Percentiles rank a stretch among this genome's conserved stretches.
Evolutionary conservation across 2,888 invertebrate genomes (phyloP).

Genomic region (Drosophila pseudotalamancana): DNA sequence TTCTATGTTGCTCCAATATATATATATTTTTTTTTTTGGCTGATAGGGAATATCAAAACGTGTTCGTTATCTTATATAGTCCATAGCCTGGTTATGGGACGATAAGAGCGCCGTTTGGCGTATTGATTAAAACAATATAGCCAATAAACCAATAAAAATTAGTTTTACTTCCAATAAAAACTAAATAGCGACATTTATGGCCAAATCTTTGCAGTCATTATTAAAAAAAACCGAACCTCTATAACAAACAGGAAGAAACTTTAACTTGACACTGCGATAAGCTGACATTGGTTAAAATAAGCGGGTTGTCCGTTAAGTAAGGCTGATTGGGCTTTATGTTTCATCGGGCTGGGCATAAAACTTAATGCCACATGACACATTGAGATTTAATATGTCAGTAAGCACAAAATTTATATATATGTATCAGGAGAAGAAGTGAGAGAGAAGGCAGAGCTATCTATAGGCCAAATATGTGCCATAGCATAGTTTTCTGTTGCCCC

Average conservation of each 20-base stretch:
- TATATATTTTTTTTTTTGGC: conserved; percentile 20
- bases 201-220: conserved; percentile 80
- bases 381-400: conserved; percentile 83
- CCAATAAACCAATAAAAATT: conserved; percentile 81
- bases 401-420: conserved; percentile 77
- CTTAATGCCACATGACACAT: conserved; percentile 82
- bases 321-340: conserved; percentile 13
- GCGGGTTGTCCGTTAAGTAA: conserved; percentile 1
- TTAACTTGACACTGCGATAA: conserved; percentile 19
- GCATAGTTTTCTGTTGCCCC: conserved; percentile 56
- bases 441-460: conserved; percentile 22
- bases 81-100: conserved; percentile 46
- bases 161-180: conserved; percentile 82
- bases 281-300: conserved; percentile 8
- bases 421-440: conserved; percentile 18
- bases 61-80: conserved; percentile 56
- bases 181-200: conserved; percentile 81
- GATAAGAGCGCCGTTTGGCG: conserved; percentile 47
- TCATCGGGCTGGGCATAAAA: conserved; percentile 57
- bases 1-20: conserved; percentile 46
- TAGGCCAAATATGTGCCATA: conserved; percentile 32
- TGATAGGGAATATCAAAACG: conserved; percentile 40
- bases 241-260: conserved; percentile 23
- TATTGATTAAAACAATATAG: conserved; percentile 78
- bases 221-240: conserved; percentile 43